phyloP scores from a whole-genome alignment of 30 jellyfish, hydroid and myxozoan species.

The Clytia hemisphaerica region DNA sequence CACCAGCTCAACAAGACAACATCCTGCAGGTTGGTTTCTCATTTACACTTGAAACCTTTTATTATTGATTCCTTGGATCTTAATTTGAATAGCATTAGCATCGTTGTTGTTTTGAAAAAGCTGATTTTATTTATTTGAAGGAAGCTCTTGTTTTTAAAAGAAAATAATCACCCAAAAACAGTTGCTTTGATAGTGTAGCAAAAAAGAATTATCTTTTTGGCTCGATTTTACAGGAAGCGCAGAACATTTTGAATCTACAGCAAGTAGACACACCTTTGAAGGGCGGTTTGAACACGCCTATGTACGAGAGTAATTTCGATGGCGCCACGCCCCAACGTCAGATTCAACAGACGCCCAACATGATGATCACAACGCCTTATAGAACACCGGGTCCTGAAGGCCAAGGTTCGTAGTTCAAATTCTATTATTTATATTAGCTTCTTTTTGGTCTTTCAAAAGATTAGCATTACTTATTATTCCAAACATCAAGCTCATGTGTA shows the following conservation, averaged over 20 bases:
- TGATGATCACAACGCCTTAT: conserved; percentile 76
- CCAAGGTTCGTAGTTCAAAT: conserved; percentile 29
- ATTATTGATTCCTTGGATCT: too few species aligned
- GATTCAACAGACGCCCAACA: conserved; percentile 85
- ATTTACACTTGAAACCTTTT: not conserved
- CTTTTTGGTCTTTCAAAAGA: too few species aligned
- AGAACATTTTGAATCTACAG: conserved; percentile 71
- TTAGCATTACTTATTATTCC: too few species aligned
- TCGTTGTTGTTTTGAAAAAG: too few species aligned
- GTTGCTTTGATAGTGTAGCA: too few species aligned
- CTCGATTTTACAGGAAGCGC: conserved; percentile 73
- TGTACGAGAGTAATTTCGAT: conserved; percentile 67
- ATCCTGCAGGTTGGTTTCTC: conserved; percentile 57
- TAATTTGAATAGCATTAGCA: too few species aligned
- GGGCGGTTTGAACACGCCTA: conserved; percentile 91
- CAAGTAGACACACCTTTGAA: conserved; percentile 95
- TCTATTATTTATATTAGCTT: not conserved
- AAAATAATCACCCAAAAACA: too few species aligned
- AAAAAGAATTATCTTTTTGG: too few species aligned
- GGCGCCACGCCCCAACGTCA: conserved; percentile 93
- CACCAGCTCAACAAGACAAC: conserved; percentile 93
- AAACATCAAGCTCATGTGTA: too few species aligned
- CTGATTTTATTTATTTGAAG: too few species aligned
- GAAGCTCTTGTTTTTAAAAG: too few species aligned
- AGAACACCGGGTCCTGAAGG: conserved; percentile 87